Percentiles rank a stretch among this genome's conserved stretches.
Conservation (phyloP, 2,113 vertebrate species). For the Hippolais icterina region DNA sequence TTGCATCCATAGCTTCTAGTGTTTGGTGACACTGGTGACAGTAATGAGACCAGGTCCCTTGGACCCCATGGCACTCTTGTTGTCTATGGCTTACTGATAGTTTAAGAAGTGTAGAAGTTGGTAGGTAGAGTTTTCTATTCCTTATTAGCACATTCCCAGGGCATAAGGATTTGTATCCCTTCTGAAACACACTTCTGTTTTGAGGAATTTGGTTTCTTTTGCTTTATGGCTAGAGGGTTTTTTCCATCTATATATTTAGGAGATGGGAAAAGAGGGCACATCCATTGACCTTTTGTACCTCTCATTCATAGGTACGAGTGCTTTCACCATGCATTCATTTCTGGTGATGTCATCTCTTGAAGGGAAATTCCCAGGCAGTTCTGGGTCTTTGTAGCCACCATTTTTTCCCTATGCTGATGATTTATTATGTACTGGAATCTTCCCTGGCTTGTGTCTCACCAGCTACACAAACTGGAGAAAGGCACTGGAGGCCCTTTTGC, state of each 20-base stretch:
- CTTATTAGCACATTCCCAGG: neutral
- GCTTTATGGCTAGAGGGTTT: neutral
- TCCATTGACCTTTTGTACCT: neutral
- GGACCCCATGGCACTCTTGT: neutral
- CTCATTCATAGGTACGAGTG: accelerated
- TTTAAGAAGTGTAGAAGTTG: neutral
- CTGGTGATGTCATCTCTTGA: neutral
- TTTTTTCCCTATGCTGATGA: neutral
- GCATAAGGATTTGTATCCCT: neutral
- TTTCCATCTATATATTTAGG: neutral
- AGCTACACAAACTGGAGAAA: neutral
- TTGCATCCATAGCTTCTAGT: neutral
- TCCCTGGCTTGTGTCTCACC: neutral
- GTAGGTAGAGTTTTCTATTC: accelerated
- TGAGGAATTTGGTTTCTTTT: neutral
- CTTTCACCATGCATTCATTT: neutral
- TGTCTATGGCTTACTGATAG: neutral
- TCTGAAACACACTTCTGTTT: neutral
- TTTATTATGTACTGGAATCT: neutral
- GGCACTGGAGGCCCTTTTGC: neutral
- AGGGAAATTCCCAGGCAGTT: neutral
- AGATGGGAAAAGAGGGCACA: neutral
- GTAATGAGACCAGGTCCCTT: neutral
- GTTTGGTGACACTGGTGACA: neutral
- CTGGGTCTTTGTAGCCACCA: neutral